A percentile compares a stretch with the other conserved stretches of the same genome.
phyloP scores from a whole-genome alignment of 2,113 vertebrate species.

The Catagonus wagneri region DNA sequence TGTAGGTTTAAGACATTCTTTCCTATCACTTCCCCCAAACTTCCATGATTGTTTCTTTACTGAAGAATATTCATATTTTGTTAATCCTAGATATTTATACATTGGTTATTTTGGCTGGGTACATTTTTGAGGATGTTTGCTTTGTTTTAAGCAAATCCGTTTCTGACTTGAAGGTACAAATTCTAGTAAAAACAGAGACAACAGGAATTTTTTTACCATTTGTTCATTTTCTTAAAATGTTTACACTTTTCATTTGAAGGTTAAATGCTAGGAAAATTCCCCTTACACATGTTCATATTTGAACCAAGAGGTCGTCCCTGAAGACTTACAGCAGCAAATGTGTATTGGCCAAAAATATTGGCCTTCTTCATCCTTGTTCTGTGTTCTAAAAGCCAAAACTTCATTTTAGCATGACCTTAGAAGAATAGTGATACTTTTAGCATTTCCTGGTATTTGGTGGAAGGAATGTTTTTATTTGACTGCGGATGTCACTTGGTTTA shows the following conservation, averaged over 20 bases:
- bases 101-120: constrained; percentile 86
- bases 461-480: constrained; percentile 92
- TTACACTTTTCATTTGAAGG: constrained; percentile 87
- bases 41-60: constrained; percentile 80
- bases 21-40: constrained; percentile 45
- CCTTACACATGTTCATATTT: constrained; percentile 86
- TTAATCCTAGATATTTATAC: constrained; percentile 85
- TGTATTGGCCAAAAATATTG: constrained; percentile 88
- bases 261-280: constrained; percentile 87
- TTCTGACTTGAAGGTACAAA: constrained; percentile 84
- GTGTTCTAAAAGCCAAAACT: constrained; percentile 88
- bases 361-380: constrained; percentile 84
- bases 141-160: constrained; percentile 87
- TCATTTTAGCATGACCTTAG: constrained; percentile 91
- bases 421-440: constrained; percentile 89
- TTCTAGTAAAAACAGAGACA: constrained; percentile 87
- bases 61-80: constrained; percentile 85
- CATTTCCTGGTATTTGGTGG: constrained; percentile 91
- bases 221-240: constrained; percentile 86
- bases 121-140: constrained; percentile 86
- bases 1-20: constrained; percentile 54
- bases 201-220: constrained; percentile 84
- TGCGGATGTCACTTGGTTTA: constrained; percentile 92
- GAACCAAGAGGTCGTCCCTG: constrained; percentile 83
- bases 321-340: constrained; percentile 89